phyloP scores from a whole-genome alignment of 2,888 invertebrate species.

The Horisme vitalbata region DNA sequence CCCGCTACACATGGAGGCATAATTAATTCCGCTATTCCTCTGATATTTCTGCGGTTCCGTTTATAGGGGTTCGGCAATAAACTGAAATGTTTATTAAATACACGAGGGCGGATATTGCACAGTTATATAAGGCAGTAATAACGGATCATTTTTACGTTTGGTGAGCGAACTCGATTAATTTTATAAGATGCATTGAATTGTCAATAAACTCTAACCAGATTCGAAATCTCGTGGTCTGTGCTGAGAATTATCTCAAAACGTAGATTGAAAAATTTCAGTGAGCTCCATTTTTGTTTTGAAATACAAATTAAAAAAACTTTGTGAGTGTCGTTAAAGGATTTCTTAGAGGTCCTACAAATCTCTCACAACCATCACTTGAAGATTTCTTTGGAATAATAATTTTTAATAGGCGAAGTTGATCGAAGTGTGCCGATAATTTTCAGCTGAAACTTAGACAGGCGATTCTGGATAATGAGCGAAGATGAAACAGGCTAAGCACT shows the following conservation, averaged over 20 bases:
- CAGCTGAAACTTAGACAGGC: slow-evolving; percentile 3
- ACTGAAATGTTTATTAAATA: slow-evolving; percentile 16
- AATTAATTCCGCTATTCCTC: slow-evolving; percentile 9
- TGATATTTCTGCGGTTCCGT: slow-evolving; percentile 19
- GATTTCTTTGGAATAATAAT: slow-evolving; percentile 17
- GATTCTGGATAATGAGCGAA: slow-evolving; percentile 11
- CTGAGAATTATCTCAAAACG: too few relatives aligned
- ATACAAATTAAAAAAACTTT: slow-evolving; percentile 1
- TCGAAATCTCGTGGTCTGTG: too few relatives aligned
- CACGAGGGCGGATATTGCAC: slow-evolving; percentile 10
- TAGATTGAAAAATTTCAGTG: too few relatives aligned
- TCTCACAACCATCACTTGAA: slow-evolving; percentile 17
- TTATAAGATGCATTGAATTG: too few relatives aligned
- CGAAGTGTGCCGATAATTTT: slow-evolving; percentile 12
- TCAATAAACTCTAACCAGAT: too few relatives aligned
- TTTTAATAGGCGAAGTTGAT: slow-evolving; percentile 28
- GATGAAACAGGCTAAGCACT: slow-evolving; percentile 4
- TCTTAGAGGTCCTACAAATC: slow-evolving; percentile 11
- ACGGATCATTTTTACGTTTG: neutral
- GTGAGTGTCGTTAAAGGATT: slow-evolving; percentile 17
- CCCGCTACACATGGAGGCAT: slow-evolving; percentile 7
- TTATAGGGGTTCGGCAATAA: slow-evolving; percentile 12
- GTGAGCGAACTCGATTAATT: too few relatives aligned
- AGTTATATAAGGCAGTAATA: slow-evolving; percentile 11
- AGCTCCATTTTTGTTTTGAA: neutral